phyloP scores from a whole-genome alignment of 2,888 invertebrate genomes.

The Epirrita christyi region DNA sequence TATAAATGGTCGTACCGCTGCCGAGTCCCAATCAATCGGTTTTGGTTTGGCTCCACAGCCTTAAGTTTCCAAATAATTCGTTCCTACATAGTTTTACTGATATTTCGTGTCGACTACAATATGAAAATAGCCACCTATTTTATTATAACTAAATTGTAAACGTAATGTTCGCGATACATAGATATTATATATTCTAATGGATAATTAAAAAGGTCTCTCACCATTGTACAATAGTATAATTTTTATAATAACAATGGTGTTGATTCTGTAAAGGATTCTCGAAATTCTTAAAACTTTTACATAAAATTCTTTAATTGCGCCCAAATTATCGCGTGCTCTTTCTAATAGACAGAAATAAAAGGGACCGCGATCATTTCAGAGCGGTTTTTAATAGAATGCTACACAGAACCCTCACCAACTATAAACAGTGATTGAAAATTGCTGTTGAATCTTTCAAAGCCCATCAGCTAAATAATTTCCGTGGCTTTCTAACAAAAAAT shows the following conservation, averaged over 20 bases:
- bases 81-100: slow-evolving; percentile 63
- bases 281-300: too few relatives aligned
- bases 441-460: slow-evolving; percentile 29
- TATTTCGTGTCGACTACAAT: slow-evolving; percentile 53
- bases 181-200: slow-evolving; percentile 26
- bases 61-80: slow-evolving; percentile 64
- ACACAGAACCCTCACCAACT: too few relatives aligned
- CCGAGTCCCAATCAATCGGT: slow-evolving; percentile 56
- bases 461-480: slow-evolving; percentile 53
- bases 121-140: slow-evolving; percentile 44
- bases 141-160: slow-evolving; percentile 45
- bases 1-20: slow-evolving; percentile 40
- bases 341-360: too few relatives aligned
- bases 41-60: slow-evolving; percentile 79
- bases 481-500: slow-evolving; percentile 61
- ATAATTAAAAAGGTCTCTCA: slow-evolving; percentile 27
- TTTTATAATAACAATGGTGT: slow-evolving; percentile 19
- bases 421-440: slow-evolving; percentile 49
- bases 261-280: too few relatives aligned
- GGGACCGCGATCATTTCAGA: too few relatives aligned
- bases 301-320: too few relatives aligned
- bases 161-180: slow-evolving; percentile 44
- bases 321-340: too few relatives aligned
- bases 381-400: too few relatives aligned
- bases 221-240: slow-evolving; percentile 16